Percentiles rank a stretch among this genome's conserved stretches.
Evolutionary conservation across 2,888 invertebrate genomes (phyloP).

Genomic region (Diploptera punctata): DNA sequence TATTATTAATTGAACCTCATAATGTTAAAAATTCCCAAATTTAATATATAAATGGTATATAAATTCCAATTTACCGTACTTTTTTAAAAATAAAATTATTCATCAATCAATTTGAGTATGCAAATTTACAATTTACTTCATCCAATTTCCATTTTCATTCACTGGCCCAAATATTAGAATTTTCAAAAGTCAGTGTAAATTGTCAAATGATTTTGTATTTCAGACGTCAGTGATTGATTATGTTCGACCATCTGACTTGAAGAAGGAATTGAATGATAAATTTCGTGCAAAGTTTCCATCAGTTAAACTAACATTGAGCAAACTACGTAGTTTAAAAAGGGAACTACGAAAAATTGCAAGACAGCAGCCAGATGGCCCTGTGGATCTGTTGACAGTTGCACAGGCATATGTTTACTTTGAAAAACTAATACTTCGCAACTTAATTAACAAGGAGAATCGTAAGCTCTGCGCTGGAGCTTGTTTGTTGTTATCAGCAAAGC

Average conservation of each 20-base stretch:
- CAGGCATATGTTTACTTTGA: slow-evolving; percentile 99
- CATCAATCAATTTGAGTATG: too few species aligned
- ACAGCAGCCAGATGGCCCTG: slow-evolving; percentile 72
- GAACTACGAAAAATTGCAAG: slow-evolving; percentile 95
- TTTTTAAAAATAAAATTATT: too few species aligned
- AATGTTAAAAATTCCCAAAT: too few species aligned
- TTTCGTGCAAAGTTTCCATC: slow-evolving; percentile 95
- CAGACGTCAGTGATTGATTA: slow-evolving; percentile 96
- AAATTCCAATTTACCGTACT: too few species aligned
- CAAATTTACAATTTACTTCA: too few species aligned
- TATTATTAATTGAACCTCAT: too few species aligned
- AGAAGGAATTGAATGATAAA: slow-evolving; percentile 96
- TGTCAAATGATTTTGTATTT: too few species aligned
- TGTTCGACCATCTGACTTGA: slow-evolving; percentile 92
- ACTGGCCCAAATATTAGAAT: too few species aligned
- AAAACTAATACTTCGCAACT: slow-evolving; percentile 87
- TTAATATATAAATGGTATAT: too few species aligned
- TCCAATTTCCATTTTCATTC: too few species aligned
- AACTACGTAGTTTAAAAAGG: slow-evolving; percentile 93
- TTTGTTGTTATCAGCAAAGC: slow-evolving; percentile 90
- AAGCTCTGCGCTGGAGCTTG: slow-evolving; percentile 97
- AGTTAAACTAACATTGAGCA: slow-evolving; percentile 93
- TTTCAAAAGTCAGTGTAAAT: too few species aligned
- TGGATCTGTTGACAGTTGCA: slow-evolving; percentile 91
- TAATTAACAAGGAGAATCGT: slow-evolving; percentile 94